Base-by-base conservation (phyloP, 2,113 vertebrate genomes). In the Rhadina sibilatrix region DNA sequence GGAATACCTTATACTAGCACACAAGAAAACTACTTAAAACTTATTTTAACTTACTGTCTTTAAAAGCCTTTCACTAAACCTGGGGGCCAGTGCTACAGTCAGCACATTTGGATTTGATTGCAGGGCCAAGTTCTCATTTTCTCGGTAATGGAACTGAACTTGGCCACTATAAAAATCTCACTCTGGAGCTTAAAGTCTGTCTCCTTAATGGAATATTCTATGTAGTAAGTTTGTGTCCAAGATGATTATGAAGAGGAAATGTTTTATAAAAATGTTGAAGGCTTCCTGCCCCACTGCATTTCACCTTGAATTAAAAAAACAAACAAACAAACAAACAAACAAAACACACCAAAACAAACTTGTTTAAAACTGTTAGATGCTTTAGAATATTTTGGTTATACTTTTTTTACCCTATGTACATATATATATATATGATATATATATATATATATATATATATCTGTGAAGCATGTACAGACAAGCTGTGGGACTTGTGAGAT, bases 401-500 rank as follows among this genome's bases (percentile, higher is more conserved):
- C 3, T 2, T 14, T 49, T 57, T 65, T 54, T 40, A 37, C 25
- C 33, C 54, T 28, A 33, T 37, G 23, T 49, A 70, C 6, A 4
- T 2, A 1, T 30, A 11, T 1, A 0, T 19, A n/a, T n/a, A n/a
- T n/a, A n/a, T n/a, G n/a, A n/a, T n/a, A n/a, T n/a, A n/a, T n/a
- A n/a, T n/a, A n/a, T n/a, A n/a, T n/a, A n/a, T n/a, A 47, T 2
- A 1, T 30, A 10, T 1, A 0, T 19, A n/a, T n/a, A 47, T 69
- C 14, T 60, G 30, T 10, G 24, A 60, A 64, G 23, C 53, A 50
- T 0, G 5, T 40, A 37, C 12, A 85, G 31, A 75, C 3, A 25
- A 68, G 11, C 27, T 86, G 15, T 11, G 49, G 60, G 23, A n/a
- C n/a, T n/a, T n/a, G n/a, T n/a, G n/a, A n/a, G n/a, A n/a, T n/a